phyloP scores from a whole-genome alignment of 2,888 invertebrate genomes.

The Isotomurus palustris region DNA sequence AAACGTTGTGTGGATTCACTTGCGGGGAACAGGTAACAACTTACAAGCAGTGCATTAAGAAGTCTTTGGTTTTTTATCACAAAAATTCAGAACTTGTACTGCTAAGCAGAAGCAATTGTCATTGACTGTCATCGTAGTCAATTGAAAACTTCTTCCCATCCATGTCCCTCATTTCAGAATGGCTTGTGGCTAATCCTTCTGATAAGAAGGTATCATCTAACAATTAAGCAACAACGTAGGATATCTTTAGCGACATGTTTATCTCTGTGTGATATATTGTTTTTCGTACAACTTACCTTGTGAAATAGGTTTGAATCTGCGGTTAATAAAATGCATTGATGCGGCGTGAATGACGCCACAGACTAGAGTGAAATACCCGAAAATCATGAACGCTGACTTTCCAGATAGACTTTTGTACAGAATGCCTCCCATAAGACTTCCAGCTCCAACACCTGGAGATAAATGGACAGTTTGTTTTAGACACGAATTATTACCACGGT shows the following conservation, averaged over 20 bases:
- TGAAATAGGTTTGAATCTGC: constrained; percentile 22
- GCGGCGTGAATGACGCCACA: constrained; percentile 56
- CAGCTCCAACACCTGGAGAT: constrained; percentile 64
- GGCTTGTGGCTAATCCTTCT: too few species aligned
- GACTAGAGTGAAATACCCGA: constrained; percentile 64
- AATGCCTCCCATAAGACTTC: constrained; percentile 72
- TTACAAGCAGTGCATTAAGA: too few species aligned
- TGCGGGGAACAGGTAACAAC: too few species aligned
- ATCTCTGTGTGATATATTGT: too few species aligned
- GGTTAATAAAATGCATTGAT: constrained; percentile 22
- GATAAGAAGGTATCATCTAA: too few species aligned
- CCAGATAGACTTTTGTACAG: constrained; percentile 64
- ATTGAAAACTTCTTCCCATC: neutral
- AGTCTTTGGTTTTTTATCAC: too few species aligned
- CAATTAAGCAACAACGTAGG: too few species aligned
- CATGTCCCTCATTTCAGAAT: constrained; percentile 2
- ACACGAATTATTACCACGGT: neutral
- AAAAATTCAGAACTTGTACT: too few species aligned
- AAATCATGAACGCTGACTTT: constrained; percentile 64
- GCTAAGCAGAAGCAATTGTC: too few species aligned
- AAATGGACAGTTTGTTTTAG: neutral
- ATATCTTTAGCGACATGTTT: too few species aligned
- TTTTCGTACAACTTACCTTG: constrained; percentile 23
- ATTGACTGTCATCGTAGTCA: neutral
- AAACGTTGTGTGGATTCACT: too few species aligned